Evolutionary conservation across 2,888 invertebrate genomes (phyloP), one percentile per base, ranked within the genome.

Genomic region (Myathropa florea): DNA sequence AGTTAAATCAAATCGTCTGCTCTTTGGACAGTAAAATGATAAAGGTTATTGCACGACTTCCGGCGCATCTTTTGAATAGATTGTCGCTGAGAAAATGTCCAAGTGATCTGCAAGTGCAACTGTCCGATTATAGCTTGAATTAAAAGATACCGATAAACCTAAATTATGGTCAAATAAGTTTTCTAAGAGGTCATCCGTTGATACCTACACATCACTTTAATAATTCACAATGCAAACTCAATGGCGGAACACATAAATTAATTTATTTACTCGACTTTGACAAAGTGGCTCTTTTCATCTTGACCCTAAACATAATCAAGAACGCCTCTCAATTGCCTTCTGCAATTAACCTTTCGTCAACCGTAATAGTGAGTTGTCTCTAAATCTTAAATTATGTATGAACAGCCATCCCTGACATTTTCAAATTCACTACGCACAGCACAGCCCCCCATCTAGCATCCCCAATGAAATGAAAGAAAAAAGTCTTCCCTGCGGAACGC

Each of bases 401-500:
- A 46, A 65, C 75, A n/a, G 33, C 28, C 59, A 30, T 28, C 65
- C 46, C 64, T 21, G 30, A 46, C 39, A 46, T 53, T 60, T 53
- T 53, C 18, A 24, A 67, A 61, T 61, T 61, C 46, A 18, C 39
- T 39, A 46, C 28, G 23, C 26, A 59, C 30, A n/a, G n/a, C n/a
- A n/a, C 3, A n/a, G 1, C 24, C 7, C 53, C 0, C 26, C 1
- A 9, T 12, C 30, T 10, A n/a, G n/a, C 36, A 7, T 6, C 59
- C 12, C n/a, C 30, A 26, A 18, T 59, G n/a, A 57, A 24, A 63
- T 61, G 55, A 46, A 59, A 64, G 23, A 77, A 76, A 85, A 46
- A 26, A 59, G 24, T 65, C 53, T 53, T 65, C 78, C 68, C 79
- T 61, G 77, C 70, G 63, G 88, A 88, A 88, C 83, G 89, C 88